Conservation (phyloP, 2,113 vertebrate species). For the Clinocottus analis region DNA sequence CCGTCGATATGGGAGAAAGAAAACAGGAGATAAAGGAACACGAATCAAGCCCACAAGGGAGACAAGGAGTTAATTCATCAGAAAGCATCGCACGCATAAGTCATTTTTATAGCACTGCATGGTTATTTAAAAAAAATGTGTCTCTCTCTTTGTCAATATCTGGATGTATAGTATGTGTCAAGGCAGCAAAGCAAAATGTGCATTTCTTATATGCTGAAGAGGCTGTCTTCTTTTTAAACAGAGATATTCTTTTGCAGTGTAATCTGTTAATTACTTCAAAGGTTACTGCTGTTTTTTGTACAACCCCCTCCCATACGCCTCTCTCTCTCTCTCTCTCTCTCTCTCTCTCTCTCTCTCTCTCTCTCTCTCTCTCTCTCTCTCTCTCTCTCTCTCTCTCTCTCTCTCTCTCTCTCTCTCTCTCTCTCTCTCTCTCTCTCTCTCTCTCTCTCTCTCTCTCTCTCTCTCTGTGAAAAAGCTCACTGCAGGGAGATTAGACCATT, state of each 20-base stretch:
- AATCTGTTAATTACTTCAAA: slow-evolving; percentile 65
- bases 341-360: slow-evolving; percentile 2
- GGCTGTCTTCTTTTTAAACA: background rate
- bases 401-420: slow-evolving; percentile 3
- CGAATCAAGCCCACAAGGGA: background rate
- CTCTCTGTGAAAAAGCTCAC: slow-evolving; percentile 33
- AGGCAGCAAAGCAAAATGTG: background rate
- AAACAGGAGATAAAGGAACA: slow-evolving; percentile 32
- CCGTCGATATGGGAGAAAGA: slow-evolving; percentile 23
- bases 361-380: slow-evolving; percentile 3
- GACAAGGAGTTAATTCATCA: slow-evolving; percentile 40
- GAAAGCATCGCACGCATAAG: background rate
- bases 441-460: slow-evolving; percentile 3
- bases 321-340: slow-evolving; percentile 8
- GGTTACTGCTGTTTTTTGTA: slow-evolving; percentile 37
- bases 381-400: slow-evolving; percentile 3
- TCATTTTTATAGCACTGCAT: background rate
- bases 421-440: slow-evolving; percentile 3
- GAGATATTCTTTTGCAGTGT: slow-evolving; percentile 21
- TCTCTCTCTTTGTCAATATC: background rate
- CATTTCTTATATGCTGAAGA: background rate
- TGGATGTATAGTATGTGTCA: slow-evolving; percentile 2
- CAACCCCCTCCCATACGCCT: slow-evolving; percentile 5
- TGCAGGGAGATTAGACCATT: slow-evolving; percentile 47
- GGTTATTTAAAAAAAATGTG: slow-evolving; percentile 8